Evolutionary conservation across 2,797 vertebrate genomes (phyloP), one percentile per base, ranked within the genome.

Genomic region (Pteronotus mesoamericanus): DNA sequence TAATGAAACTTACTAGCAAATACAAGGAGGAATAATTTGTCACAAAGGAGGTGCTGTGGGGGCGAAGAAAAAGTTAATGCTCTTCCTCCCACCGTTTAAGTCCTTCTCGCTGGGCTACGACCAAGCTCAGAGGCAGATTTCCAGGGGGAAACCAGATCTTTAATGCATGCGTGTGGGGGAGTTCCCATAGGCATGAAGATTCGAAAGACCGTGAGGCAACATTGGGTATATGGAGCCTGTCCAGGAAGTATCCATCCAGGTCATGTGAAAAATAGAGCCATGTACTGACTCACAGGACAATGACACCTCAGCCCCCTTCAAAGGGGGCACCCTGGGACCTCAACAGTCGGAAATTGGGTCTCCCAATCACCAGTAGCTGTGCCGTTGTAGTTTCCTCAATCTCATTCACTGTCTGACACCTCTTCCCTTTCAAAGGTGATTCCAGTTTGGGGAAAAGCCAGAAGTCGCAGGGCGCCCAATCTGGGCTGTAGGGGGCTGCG

Each of bases 1-100:
- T 96, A 55, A 46, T 93, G 96, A 82, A n/a, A 53, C 53, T 89
- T 78, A 55, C 80, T 61, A 57, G 86, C 78, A 90, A 80, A 68
- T 69, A 64, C 66, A 90, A 93, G 95, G 57, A 93, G 61, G 61
- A 46, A 12, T 24, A 7, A 15, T 42, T 44, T 26, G 32, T 83
- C 46, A 19, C 15, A 32, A 69, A 24, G 53, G 2, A 12, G 4
- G 37, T 10, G 80, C 32, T 66, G 14, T 7, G 12, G 14, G 59
- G 80, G 59, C 8, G 64, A 3, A 24, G n/a, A 7, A 48, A 15
- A 46, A 48, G 46, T 18, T 24, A 3, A 34, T 48, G 34, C 22
- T 6, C 42, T 48, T 10, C 14, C 32, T 34, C 44, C 44, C 14
- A 34, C 39, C 59, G 24, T 34, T 44, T 15, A 10, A 2, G 44